A percentile compares a stretch with the other conserved stretches of the same genome.
Conservation (phyloP, 2,797 vertebrate species). For the Pangasius djambal region DNA sequence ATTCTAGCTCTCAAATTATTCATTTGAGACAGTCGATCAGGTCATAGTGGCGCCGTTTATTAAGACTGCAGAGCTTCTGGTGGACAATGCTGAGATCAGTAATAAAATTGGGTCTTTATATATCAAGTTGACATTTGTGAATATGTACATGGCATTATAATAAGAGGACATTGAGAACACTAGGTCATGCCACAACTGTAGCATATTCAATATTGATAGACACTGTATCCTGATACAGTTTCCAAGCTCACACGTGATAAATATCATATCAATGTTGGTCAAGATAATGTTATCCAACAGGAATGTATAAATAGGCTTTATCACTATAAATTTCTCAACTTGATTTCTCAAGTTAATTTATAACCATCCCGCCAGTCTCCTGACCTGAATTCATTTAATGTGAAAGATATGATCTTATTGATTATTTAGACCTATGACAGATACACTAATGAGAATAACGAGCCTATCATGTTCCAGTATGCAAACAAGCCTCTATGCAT, state of each 20-base stretch:
- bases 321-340: no score
- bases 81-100: neutral
- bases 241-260: neutral
- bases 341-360: neutral
- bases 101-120: neutral
- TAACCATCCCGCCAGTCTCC: neutral
- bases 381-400: neutral
- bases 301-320: neutral
- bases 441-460: neutral
- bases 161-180: neutral
- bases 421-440: neutral
- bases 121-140: neutral
- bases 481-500: neutral
- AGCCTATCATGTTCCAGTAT: no score
- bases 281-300: neutral
- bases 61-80: conserved; percentile 1
- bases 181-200: neutral
- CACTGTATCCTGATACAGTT: neutral
- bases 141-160: neutral
- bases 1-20: conserved; percentile 1
- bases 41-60: neutral
- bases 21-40: neutral
- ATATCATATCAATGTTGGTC: neutral
- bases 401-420: neutral
- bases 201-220: neutral